phyloP scores from a whole-genome alignment of 1,140 invertebrate species.

The Prorops nasuta region DNA sequence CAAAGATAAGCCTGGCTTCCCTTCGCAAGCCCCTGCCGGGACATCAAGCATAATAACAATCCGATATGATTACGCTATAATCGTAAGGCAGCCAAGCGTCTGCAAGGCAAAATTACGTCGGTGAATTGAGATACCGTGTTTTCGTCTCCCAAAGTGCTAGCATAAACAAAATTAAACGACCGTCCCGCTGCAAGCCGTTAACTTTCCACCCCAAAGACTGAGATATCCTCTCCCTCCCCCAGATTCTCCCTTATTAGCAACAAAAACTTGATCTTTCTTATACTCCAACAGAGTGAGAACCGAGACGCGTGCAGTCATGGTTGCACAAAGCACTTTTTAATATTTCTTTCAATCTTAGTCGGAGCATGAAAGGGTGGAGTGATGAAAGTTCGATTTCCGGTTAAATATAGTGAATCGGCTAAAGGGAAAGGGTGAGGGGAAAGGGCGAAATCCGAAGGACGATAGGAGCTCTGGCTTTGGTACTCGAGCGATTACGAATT shows the following conservation, averaged over 20 bases:
- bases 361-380: too few relatives aligned
- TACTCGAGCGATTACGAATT: too few relatives aligned
- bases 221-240: neutral
- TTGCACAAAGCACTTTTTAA: too few relatives aligned
- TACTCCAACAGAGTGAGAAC: too few relatives aligned
- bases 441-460: too few relatives aligned
- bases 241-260: neutral
- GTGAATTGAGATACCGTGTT: constrained; percentile 58
- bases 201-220: constrained; percentile 14
- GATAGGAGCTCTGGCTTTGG: too few relatives aligned
- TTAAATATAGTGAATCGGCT: too few relatives aligned
- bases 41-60: constrained; percentile 58
- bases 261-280: too few relatives aligned
- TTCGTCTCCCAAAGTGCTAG: constrained; percentile 53
- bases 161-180: constrained; percentile 58
- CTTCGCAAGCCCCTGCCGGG: constrained; percentile 39
- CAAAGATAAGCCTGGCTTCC: constrained; percentile 53
- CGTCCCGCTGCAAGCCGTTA: neutral
- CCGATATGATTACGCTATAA: constrained; percentile 58
- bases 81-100: constrained; percentile 46
- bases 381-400: too few relatives aligned
- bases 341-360: too few relatives aligned
- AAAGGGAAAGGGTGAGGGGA: too few relatives aligned
- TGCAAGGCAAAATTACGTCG: constrained; percentile 47
- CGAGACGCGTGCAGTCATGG: too few relatives aligned